Evolutionary conservation across 2,113 vertebrate genomes (phyloP).

Genomic region (Cottus gobio): DNA sequence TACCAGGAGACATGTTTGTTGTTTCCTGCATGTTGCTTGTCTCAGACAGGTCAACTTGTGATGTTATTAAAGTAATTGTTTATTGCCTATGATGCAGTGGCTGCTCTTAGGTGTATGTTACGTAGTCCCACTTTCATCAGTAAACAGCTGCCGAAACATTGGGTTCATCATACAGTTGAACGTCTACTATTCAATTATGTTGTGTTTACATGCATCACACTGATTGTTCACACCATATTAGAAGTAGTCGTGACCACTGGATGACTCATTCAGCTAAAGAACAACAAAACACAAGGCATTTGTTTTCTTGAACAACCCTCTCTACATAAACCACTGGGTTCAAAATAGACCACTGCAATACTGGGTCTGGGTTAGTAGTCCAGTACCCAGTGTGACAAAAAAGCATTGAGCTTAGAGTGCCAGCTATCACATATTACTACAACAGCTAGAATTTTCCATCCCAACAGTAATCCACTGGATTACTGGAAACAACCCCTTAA

Average conservation of each 20-base stretch:
- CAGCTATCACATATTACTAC: no score
- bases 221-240: slow-evolving; percentile 1
- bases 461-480: no score
- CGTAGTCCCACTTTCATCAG: background rate
- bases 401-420: no score
- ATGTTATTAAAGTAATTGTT: background rate
- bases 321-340: background rate
- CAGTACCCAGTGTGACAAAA: background rate
- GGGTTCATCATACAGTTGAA: background rate
- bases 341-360: background rate
- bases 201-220: background rate
- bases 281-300: background rate
- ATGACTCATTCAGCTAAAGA: slow-evolving; percentile 19
- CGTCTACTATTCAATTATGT: background rate
- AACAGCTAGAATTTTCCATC: no score
- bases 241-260: background rate
- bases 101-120: background rate
- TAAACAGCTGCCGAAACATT: background rate
- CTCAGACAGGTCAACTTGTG: background rate
- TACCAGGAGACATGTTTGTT: background rate
- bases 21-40: background rate
- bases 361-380: background rate
- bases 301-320: background rate
- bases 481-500: no score
- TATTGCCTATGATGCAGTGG: background rate